Conservation (phyloP, 2,797 vertebrate species). For the Rhincodon typus region DNA sequence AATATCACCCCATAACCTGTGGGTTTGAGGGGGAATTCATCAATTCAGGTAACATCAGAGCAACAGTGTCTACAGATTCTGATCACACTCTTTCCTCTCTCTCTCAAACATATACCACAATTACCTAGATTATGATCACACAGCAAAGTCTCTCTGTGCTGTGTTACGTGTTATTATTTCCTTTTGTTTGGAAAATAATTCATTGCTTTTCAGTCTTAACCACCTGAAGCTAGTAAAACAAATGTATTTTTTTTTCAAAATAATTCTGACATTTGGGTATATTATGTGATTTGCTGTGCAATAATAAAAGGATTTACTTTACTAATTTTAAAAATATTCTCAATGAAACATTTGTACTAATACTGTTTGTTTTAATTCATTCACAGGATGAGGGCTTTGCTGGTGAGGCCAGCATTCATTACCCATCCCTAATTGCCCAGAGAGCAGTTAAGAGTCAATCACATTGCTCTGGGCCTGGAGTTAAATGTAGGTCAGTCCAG, state of each 20-base stretch:
- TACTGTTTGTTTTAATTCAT: too few species aligned
- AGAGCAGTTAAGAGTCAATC: too few species aligned
- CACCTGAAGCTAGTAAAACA: neutral
- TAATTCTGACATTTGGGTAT: neutral
- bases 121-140: neutral
- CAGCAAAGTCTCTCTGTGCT: neutral
- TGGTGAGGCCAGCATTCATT: too few species aligned
- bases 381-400: too few species aligned
- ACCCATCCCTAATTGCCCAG: too few species aligned
- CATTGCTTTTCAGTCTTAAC: neutral
- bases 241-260: neutral
- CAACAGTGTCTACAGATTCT: neutral
- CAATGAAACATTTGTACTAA: too few species aligned
- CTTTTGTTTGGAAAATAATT: neutral
- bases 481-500: too few species aligned
- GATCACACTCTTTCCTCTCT: neutral
- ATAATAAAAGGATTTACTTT: neutral
- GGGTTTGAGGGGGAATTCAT: neutral
- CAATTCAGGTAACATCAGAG: neutral
- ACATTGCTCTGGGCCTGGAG: too few species aligned
- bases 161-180: neutral
- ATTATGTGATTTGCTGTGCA: neutral
- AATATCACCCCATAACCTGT: neutral
- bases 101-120: neutral
- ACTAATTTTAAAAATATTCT: neutral